Evolutionary conservation across 2,113 vertebrate species (phyloP).

Genomic region (Prietella phreatophila): DNA sequence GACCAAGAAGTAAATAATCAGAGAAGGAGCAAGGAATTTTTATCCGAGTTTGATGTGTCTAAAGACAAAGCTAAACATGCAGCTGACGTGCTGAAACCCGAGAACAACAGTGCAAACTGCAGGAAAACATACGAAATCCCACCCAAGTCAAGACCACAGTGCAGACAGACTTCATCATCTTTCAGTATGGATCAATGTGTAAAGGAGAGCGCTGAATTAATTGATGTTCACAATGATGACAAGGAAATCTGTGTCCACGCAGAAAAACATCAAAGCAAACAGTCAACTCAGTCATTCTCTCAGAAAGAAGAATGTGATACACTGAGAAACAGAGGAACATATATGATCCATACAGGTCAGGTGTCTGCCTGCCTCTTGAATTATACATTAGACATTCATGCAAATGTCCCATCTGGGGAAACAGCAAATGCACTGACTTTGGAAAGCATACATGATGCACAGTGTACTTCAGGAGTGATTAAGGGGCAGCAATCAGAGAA

Average conservation of each 20-base stretch:
- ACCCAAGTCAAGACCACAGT: constrained; percentile 32
- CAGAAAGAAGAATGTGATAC: neutral
- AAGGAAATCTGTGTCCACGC: neutral
- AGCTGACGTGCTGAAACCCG: constrained; percentile 3
- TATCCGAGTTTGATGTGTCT: neutral
- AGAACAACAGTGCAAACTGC: neutral
- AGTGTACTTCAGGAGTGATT: neutral
- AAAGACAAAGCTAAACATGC: constrained; percentile 41
- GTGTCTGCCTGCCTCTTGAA: neutral
- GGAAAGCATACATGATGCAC: neutral
- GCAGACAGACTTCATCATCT: neutral
- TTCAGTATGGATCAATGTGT: constrained; percentile 1
- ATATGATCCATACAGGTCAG: constrained; percentile 44
- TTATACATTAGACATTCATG: constrained; percentile 6
- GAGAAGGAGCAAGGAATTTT: neutral
- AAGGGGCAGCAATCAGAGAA: constrained; percentile 8
- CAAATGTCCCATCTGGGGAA: neutral
- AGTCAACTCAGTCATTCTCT: neutral
- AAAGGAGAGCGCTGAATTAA: neutral
- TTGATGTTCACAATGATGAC: neutral
- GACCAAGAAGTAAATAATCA: constrained; percentile 34
- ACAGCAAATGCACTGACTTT: neutral
- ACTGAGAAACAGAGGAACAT: constrained; percentile 57
- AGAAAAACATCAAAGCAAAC: constrained; percentile 18
- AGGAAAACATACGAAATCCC: constrained; percentile 45